Evolutionary conservation across 2,797 vertebrate species (phyloP).

Genomic region (Oryzias sinensis): DNA sequence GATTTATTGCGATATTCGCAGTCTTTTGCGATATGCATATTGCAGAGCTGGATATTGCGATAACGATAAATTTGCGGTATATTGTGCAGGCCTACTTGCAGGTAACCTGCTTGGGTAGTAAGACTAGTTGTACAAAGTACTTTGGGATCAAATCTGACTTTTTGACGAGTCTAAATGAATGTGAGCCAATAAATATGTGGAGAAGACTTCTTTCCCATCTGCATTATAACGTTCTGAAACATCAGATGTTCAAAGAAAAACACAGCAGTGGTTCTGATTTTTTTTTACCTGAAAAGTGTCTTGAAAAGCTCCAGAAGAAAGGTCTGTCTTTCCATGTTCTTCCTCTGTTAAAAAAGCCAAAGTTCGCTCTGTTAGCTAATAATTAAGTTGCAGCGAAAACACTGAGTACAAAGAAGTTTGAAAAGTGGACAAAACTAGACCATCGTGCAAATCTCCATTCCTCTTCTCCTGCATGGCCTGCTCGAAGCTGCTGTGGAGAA

Average conservation of each 20-base stretch:
- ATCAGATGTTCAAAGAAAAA: slow-evolving; percentile 1
- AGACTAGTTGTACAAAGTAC: no score
- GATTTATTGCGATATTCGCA: no score
- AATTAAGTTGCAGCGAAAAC: slow-evolving; percentile 6
- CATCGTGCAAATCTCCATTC: slow-evolving; percentile 90
- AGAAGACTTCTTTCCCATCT: no score
- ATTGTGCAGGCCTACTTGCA: no score
- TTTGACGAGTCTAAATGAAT: no score
- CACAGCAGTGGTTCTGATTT: neutral
- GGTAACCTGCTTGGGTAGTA: no score
- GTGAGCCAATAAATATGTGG: no score
- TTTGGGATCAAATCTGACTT: no score
- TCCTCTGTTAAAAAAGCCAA: slow-evolving; percentile 84
- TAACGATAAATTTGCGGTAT: no score
- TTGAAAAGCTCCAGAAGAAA: slow-evolving; percentile 83
- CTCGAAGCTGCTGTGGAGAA: slow-evolving; percentile 95
- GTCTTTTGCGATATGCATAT: no score
- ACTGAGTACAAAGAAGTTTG: neutral
- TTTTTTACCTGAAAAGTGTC: slow-evolving; percentile 86
- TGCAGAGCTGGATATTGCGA: no score
- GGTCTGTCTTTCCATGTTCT: slow-evolving; percentile 88
- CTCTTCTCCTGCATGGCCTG: slow-evolving; percentile 95
- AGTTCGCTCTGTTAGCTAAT: slow-evolving; percentile 26
- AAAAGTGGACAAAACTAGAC: slow-evolving; percentile 59
- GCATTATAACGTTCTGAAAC: neutral